A percentile compares a stretch with the other conserved stretches of the same genome.
Evolutionary conservation across 2,888 invertebrate species (phyloP).

Genomic region (Phalangium opilio): DNA sequence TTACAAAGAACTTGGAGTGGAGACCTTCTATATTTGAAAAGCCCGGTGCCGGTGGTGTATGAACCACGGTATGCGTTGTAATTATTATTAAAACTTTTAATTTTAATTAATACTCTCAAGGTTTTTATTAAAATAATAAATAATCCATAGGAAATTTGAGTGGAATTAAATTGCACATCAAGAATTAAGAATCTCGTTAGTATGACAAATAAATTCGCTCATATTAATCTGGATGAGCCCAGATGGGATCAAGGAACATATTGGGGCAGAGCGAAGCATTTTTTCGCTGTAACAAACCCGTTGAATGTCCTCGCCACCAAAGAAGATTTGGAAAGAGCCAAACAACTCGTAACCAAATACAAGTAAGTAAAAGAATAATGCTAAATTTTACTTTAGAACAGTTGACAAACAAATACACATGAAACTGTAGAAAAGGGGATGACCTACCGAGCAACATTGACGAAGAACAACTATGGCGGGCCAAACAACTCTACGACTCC

Average conservation of each 20-base stretch:
- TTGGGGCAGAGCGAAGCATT: constrained; percentile 74
- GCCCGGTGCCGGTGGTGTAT: too few relatives aligned
- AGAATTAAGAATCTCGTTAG: too few relatives aligned
- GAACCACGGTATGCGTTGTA: too few relatives aligned
- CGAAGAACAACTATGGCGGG: constrained; percentile 70
- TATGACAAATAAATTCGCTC: background rate
- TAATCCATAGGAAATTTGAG: too few relatives aligned
- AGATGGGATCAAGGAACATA: constrained; percentile 85
- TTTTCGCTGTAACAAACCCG: constrained; percentile 83
- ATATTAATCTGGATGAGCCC: constrained; percentile 58
- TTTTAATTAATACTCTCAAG: too few relatives aligned
- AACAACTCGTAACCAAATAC: constrained; percentile 57
- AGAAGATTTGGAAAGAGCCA: constrained; percentile 57
- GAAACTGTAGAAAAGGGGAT: constrained; percentile 33
- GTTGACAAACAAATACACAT: too few relatives aligned
- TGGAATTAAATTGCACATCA: too few relatives aligned
- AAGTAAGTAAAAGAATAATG: constrained; percentile 52
- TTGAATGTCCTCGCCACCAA: constrained; percentile 63
- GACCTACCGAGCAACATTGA: constrained; percentile 42
- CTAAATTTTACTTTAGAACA: too few relatives aligned
- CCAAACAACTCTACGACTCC: constrained; percentile 93
- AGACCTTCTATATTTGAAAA: too few relatives aligned
- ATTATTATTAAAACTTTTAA: too few relatives aligned
- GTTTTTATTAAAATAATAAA: too few relatives aligned
- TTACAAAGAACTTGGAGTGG: too few relatives aligned